Base-by-base conservation (phyloP, 2,113 vertebrate species). In the Bos indicus region DNA sequence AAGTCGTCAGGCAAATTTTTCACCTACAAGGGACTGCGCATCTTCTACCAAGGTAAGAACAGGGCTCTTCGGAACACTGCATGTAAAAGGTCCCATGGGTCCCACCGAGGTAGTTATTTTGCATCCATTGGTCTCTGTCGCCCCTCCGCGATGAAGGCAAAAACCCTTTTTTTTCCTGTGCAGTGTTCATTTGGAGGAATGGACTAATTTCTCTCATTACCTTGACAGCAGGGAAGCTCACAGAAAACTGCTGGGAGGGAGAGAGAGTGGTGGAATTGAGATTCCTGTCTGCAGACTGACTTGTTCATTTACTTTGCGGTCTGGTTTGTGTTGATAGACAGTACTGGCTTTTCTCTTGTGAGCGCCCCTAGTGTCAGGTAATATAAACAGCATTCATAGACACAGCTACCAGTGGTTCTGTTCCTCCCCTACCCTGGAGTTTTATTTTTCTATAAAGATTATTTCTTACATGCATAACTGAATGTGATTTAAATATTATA, bases 31-130 rank as follows among this genome's bases (percentile, higher is more conserved):
- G 99, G 98, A 82, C 98, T 99, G 48, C 98, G 98, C 26, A 98
- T 99, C 97, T 99, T 99, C 98, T 99, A 99, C 98, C 99, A 98
- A 99, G 99, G 99, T 99, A 95, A 97, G 1, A 80, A 43, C 36
- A 26, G 92, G 36, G 13, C 36, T 19, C 1, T 33, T 26, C 2
- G 36, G 56, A 46, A 71, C 6, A 5, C 5, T 8, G 23, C 1
- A 0, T 10, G 9, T 51, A 2, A 5, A 5, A 36, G 30, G 36
- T 51, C 84, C 40, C 2, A 0, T 8, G 14, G 51, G 59, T 40
- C 25, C 36, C 0, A 21, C 40, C 0, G 46, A 93, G 36, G 16
- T 26, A 33, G 60, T 88, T 64, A 36, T 23, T 94, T 82, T 46
- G 51, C 19, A 23, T 48, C 62, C 15, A 1, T 7, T 91, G 88